A percentile compares a stretch with the other conserved stretches of the same genome.
Conservation (phyloP, 2,797 vertebrate genomes). For the Helicolenus hilgendorfi region DNA sequence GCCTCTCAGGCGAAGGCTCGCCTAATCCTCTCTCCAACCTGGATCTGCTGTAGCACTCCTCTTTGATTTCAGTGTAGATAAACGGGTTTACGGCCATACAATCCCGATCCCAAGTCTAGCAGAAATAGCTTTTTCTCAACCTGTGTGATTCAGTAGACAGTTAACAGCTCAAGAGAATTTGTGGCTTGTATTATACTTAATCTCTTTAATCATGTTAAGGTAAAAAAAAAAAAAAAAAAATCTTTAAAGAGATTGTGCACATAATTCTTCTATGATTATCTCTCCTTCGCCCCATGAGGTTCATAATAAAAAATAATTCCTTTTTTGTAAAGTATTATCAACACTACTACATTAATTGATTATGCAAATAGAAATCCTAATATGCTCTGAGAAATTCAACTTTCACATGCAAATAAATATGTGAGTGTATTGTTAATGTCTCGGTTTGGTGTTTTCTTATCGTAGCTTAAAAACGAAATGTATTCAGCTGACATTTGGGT, state of each 20-base stretch:
- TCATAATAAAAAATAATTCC: conserved; percentile 5
- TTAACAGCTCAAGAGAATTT: conserved; percentile 46
- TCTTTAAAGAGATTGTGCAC: conserved; percentile 29
- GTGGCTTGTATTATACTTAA: conserved; percentile 50
- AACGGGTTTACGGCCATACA: conserved; percentile 62
- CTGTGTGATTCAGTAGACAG: conserved; percentile 74
- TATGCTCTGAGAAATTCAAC: conserved; percentile 19
- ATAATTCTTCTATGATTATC: conserved; percentile 21
- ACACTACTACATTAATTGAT: conserved; percentile 57
- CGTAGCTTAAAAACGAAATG: not conserved
- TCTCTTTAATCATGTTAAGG: conserved; percentile 40
- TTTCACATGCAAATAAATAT: conserved; percentile 64
- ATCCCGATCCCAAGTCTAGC: conserved; percentile 42
- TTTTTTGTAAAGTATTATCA: conserved; percentile 81
- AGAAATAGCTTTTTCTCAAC: conserved; percentile 53
- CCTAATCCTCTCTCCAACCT: conserved; percentile 38
- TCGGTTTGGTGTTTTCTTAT: conserved; percentile 16
- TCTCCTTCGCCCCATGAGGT: not conserved
- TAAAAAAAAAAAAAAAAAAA: conserved; percentile 8
- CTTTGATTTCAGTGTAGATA: conserved; percentile 73
- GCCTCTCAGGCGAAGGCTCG: conserved; percentile 40
- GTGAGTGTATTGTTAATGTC: conserved; percentile 48
- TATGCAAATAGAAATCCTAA: conserved; percentile 34
- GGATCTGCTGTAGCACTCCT: conserved; percentile 56
- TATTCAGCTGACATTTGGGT: conserved; percentile 18